Conservation (phyloP, 2,797 vertebrate species). For the Etheostoma perlongum region DNA sequence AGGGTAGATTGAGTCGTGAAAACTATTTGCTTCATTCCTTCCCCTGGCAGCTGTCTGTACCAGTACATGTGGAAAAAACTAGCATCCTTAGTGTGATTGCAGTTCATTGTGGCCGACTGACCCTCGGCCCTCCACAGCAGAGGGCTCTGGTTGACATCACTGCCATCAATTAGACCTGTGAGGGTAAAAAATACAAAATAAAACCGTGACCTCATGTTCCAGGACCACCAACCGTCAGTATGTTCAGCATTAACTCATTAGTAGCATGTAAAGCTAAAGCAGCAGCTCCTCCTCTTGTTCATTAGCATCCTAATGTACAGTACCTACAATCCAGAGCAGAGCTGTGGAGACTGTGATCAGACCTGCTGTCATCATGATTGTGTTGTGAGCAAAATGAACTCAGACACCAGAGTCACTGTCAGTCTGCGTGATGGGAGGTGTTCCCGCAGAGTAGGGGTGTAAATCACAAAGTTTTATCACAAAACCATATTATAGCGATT, state of each 20-base stretch:
- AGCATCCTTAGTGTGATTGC: conserved; percentile 47
- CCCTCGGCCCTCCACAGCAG: too few relatives aligned
- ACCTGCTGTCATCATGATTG: conserved; percentile 18
- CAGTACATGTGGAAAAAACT: conserved; percentile 56
- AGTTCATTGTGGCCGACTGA: conserved; percentile 42
- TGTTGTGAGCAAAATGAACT: neutral
- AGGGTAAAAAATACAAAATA: too few relatives aligned
- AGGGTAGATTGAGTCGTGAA: neutral
- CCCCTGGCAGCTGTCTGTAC: conserved; percentile 67
- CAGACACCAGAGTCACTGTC: neutral
- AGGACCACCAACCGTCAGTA: neutral
- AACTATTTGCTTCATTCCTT: conserved; percentile 50
- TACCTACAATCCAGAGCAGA: conserved; percentile 25
- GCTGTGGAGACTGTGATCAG: conserved; percentile 19
- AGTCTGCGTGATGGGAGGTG: neutral
- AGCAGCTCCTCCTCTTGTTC: too few relatives aligned
- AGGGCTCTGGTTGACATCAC: too few relatives aligned
- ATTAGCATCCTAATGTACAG: neutral
- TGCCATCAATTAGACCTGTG: too few relatives aligned
- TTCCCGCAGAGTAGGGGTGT: too few relatives aligned
- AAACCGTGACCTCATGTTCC: too few relatives aligned
- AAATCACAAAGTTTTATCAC: too few relatives aligned
- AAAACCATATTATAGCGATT: too few relatives aligned
- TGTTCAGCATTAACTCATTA: neutral
- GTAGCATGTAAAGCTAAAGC: neutral